phyloP scores from a whole-genome alignment of 2,797 vertebrate genomes.

The Merluccius polli region DNA sequence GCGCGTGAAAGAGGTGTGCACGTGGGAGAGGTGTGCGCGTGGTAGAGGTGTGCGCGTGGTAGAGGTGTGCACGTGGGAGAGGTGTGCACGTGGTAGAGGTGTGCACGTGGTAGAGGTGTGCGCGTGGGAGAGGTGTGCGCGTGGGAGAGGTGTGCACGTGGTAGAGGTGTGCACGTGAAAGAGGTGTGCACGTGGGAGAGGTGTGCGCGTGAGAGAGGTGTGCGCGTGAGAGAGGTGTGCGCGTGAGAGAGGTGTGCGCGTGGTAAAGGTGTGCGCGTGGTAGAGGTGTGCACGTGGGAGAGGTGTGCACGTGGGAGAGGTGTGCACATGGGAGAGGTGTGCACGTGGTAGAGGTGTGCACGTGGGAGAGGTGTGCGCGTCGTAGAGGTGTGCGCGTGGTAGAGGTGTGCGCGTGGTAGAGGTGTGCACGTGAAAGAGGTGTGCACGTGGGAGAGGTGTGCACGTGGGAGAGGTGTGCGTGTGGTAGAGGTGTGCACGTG shows the following conservation, averaged over 20 bases:
- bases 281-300: neutral
- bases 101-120: no score
- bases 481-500: neutral
- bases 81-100: neutral
- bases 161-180: neutral
- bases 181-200: neutral
- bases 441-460: no score
- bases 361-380: no score
- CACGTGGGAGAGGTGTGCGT: neutral
- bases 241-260: neutral
- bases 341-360: neutral
- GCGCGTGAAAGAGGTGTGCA: neutral
- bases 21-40: neutral
- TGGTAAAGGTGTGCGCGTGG: neutral
- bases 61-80: neutral
- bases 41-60: no score
- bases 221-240: neutral
- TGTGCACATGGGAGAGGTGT: neutral
- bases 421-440: no score
- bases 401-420: neutral
- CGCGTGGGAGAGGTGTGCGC: neutral
- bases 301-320: neutral
- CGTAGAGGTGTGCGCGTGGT: neutral
- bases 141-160: no score
- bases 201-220: no score